These are phyloP conservation scores for Cynoglossus semilaevis DNA, from an alignment of 2,113 vertebrate species.

Conservation along the genomic window DNA sequence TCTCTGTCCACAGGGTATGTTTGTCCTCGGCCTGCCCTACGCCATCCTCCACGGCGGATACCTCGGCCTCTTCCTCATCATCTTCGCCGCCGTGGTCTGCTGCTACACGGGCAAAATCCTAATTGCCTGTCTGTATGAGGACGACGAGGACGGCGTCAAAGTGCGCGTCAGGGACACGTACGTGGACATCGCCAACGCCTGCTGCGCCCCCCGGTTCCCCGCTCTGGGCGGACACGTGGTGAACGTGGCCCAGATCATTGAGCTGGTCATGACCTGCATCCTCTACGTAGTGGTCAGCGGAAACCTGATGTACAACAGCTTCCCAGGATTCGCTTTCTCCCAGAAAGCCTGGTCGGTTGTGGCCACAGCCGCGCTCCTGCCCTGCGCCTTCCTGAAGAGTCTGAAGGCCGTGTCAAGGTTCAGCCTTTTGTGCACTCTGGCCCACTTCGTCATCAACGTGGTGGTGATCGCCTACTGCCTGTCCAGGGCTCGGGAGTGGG, in stretches of 20 bases:
- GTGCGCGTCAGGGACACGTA: constrained; percentile 96
- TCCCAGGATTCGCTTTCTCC: constrained; percentile 88
- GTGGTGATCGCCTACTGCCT: constrained; percentile 96
- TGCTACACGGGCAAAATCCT: constrained; percentile 99
- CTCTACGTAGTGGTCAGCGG: constrained; percentile 97
- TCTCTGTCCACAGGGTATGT: constrained; percentile 90
- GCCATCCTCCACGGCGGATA: constrained; percentile 97
- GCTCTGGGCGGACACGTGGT: constrained; percentile 89
- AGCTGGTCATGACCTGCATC: constrained; percentile 98
- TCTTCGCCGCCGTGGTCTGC: constrained; percentile 96
- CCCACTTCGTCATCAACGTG: constrained; percentile 93
- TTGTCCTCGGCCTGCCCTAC: constrained; percentile 95
- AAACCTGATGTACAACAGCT: constrained; percentile 97
- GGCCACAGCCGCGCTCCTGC: constrained; percentile 88
- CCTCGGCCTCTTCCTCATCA: constrained; percentile 96
- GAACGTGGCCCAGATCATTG: constrained; percentile 97
- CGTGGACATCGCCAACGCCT: constrained; percentile 96
- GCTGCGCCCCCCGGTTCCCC: constrained; percentile 92
- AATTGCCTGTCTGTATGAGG: constrained; percentile 95
- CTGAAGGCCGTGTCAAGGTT: constrained; percentile 97
- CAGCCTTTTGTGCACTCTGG: constrained; percentile 92
- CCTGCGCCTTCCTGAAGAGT: constrained; percentile 94
- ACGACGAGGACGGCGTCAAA: constrained; percentile 92
- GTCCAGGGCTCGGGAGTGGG: constrained; percentile 92
- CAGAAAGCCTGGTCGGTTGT: constrained; percentile 98